These are phyloP conservation scores for Cyanistes caeruleus DNA, from an alignment of 2,113 vertebrate species.

Conservation along the genomic window DNA sequence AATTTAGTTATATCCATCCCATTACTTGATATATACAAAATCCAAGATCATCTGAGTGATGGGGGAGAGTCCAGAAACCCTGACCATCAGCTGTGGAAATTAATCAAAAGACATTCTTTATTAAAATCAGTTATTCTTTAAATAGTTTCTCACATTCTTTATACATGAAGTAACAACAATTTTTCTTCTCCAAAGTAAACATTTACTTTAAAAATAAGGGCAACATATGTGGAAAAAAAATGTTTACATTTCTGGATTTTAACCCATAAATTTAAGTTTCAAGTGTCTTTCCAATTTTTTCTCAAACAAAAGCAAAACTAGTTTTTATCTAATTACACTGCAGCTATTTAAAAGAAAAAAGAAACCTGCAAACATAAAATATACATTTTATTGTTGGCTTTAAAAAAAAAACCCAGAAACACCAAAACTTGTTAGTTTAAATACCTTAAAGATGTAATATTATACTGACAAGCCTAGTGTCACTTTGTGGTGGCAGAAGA, in stretches of 20 bases:
- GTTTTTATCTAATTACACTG: neutral
- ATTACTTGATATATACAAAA: neutral
- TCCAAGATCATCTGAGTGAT: neutral
- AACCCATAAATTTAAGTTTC: neutral
- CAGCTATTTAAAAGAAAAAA: neutral
- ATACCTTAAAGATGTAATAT: neutral
- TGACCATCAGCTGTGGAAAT: neutral
- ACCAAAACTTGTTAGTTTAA: neutral
- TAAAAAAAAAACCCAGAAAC: neutral
- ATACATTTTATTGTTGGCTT: neutral
- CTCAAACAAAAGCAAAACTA: neutral
- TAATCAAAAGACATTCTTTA: neutral
- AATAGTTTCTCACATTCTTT: neutral
- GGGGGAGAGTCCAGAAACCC: neutral
- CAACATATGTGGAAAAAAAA: rapidly evolving
- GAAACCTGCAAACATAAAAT: neutral
- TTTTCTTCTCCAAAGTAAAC: neutral
- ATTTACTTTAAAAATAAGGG: neutral
- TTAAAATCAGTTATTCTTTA: neutral
- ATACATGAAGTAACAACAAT: neutral
- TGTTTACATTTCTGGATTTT: neutral
- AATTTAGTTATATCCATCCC: neutral
- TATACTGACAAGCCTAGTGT: neutral
- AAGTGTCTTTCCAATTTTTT: neutral
- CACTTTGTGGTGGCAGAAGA: neutral